Evolutionary conservation across 1,140 invertebrate species (phyloP).

Genomic region (Hypothenemus hampei): DNA sequence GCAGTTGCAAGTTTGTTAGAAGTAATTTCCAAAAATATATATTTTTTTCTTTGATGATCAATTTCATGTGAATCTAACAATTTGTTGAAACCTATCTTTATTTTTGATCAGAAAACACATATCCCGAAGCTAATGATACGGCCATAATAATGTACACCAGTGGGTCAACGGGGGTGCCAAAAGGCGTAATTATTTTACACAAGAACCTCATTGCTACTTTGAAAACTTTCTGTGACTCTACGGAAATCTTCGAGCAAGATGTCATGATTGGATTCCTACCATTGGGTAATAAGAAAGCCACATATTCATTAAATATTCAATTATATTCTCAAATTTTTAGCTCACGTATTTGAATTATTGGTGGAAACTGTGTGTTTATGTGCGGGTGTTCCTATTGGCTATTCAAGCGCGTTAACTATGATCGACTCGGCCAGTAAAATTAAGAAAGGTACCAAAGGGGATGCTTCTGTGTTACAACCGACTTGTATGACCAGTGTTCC

Average conservation of each 20-base stretch:
- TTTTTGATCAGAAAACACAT: constrained; percentile 50
- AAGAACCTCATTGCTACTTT: constrained; percentile 85
- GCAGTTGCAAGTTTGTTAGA: constrained; percentile 2
- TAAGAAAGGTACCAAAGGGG: constrained; percentile 84
- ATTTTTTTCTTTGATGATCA: neutral
- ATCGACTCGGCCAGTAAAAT: constrained; percentile 95
- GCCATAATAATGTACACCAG: constrained; percentile 97
- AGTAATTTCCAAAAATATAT: neutral
- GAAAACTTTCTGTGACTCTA: constrained; percentile 79
- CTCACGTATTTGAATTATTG: constrained; percentile 94
- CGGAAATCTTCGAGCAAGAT: constrained; percentile 68
- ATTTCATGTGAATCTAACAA: constrained; percentile 6
- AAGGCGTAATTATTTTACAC: constrained; percentile 83
- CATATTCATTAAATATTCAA: neutral
- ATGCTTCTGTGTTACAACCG: constrained; percentile 84
- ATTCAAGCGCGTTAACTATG: constrained; percentile 92
- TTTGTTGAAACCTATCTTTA: too few species aligned
- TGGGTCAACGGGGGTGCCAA: constrained; percentile 88
- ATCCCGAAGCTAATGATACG: constrained; percentile 67
- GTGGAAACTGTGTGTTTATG: constrained; percentile 69
- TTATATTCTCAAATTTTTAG: too few species aligned
- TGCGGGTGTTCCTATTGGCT: constrained; percentile 91
- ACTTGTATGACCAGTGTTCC: constrained; percentile 95
- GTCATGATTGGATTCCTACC: constrained; percentile 93
- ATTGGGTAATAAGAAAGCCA: too few species aligned